Base-by-base conservation (phyloP, 2,113 vertebrate genomes). In the Pantherophis guttatus region DNA sequence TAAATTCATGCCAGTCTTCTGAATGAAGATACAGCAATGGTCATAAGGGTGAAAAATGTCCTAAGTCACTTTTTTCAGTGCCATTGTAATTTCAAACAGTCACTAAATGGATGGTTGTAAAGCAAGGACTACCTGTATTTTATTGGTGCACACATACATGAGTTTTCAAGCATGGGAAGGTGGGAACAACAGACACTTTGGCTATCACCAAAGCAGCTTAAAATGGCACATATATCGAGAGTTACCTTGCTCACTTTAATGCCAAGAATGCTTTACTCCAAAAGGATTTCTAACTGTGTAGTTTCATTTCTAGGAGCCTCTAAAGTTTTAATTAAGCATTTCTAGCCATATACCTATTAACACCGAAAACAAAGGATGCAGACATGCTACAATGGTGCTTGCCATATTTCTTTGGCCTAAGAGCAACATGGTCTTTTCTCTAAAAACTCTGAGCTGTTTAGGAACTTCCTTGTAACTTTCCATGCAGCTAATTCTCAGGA, bases 391-490 rank as follows among this genome's bases (percentile, higher is more conserved):
- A 62, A 11, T 17, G 24, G 17, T 54, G 39, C 48, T 62, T 54
- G 7, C n/a, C 8, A 62, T 53, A 53, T 39, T 24, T 39, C 58
- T 54, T 54, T 48, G 12, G 39, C 81, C 39, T 90, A 50, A 93
- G n/a, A 85, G 7, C 23, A 33, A 94, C 88, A 89, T 5, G 91
- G 81, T 90, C 91, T 44, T 81, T 44, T 81, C 33, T 44, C 33
- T 17, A 44, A 81, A 81, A 81, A 44, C 75, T 44, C 33, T 81
- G 75, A 81, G 33, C 75, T 21, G 8, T 81, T 17, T 81, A 81
- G 33, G 8, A 44, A 81, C 75, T 81, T 44, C 90, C 93, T 95
- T 96, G 96, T 94, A 97, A 94, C 94, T 97, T 94, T 95, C 94
- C 97, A 93, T 91, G 89, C 81, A 93, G 62, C 70, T 88, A 95